These are phyloP conservation scores for Dendrocincla tyrannina DNA, from an alignment of 2,797 vertebrate species.

Conservation along the genomic window DNA sequence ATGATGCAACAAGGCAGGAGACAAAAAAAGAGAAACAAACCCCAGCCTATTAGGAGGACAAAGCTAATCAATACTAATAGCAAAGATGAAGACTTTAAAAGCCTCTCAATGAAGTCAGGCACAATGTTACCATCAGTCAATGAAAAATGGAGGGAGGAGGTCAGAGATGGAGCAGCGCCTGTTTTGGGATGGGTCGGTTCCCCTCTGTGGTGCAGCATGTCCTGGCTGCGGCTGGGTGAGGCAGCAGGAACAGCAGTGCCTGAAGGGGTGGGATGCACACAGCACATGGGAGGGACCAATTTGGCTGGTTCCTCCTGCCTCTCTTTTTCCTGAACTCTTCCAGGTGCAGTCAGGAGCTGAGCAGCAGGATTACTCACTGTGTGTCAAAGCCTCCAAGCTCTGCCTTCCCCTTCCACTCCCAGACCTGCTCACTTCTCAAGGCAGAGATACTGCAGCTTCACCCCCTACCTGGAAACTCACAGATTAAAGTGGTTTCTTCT, in stretches of 20 bases:
- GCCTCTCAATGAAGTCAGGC: slow-evolving; percentile 63
- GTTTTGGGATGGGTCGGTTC: not conserved
- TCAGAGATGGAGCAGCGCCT: not conserved
- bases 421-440: not conserved
- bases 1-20: slow-evolving; percentile 1
- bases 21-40: not conserved
- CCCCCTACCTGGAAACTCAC: not conserved
- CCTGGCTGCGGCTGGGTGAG: not conserved
- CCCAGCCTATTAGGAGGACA: slow-evolving; percentile 69
- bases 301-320: slow-evolving; percentile 22
- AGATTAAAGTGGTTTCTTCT: not conserved
- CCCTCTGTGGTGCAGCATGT: not conserved
- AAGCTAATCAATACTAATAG: slow-evolving; percentile 70
- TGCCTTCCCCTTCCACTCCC: not conserved
- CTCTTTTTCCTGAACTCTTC: not conserved
- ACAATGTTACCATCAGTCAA: slow-evolving; percentile 7
- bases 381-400: not conserved
- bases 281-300: slow-evolving; percentile 53
- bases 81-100: slow-evolving; percentile 72
- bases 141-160: not conserved
- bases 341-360: not conserved
- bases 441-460: not conserved
- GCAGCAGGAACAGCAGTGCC: slow-evolving; percentile 31
- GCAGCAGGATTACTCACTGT: not conserved
- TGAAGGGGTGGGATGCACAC: slow-evolving; percentile 36